Evolutionary conservation across 2,797 vertebrate genomes (phyloP).

Genomic region (Lepus townsendii): DNA sequence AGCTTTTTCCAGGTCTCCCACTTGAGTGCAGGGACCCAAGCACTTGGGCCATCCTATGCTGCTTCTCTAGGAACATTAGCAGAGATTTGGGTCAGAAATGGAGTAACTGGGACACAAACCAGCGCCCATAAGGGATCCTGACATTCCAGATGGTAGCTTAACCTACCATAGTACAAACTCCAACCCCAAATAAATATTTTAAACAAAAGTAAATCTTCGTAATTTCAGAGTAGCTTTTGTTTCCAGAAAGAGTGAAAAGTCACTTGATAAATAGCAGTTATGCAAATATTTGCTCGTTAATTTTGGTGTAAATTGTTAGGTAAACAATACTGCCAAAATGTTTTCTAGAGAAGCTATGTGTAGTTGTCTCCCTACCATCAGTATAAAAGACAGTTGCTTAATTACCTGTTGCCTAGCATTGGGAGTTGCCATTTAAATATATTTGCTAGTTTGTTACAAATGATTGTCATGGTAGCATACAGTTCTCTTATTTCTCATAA

Average conservation of each 20-base stretch:
- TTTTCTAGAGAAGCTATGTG: background rate
- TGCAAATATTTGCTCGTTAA: background rate
- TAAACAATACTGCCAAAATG: constrained; percentile 40
- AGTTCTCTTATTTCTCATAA: constrained; percentile 41
- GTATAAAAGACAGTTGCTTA: background rate
- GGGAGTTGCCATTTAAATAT: background rate
- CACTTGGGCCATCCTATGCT: too few species aligned
- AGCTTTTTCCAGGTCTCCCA: too few species aligned
- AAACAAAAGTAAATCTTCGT: background rate
- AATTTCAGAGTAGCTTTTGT: constrained; percentile 42
- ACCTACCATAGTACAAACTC: too few species aligned
- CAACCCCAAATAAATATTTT: background rate
- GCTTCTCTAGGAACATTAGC: too few species aligned
- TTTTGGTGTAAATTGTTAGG: constrained; percentile 42
- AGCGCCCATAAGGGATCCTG: too few species aligned
- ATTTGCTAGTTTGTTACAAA: constrained; percentile 14
- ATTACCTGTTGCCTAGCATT: background rate
- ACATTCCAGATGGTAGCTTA: too few species aligned
- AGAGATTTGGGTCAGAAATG: too few species aligned
- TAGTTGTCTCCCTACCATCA: background rate
- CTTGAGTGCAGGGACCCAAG: too few species aligned
- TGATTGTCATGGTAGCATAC: background rate
- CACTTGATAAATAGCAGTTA: background rate
- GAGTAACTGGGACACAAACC: too few species aligned
- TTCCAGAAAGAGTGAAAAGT: constrained; percentile 26